Evolutionary conservation across 2,888 invertebrate species (phyloP), one percentile per base, ranked within the genome.

Genomic region (Octonoba sinensis): DNA sequence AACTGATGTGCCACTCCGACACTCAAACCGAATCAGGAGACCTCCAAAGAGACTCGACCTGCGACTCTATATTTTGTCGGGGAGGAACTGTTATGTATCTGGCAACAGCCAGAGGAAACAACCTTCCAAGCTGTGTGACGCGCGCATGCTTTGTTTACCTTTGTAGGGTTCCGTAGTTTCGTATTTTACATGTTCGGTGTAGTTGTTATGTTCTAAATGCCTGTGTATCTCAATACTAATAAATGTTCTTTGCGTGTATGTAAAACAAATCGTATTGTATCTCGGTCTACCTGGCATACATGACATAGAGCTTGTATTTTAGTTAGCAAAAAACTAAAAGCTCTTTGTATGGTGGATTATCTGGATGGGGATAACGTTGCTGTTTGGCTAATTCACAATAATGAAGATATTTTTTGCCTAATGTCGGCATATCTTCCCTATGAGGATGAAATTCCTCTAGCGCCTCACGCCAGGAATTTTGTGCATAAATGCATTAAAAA

Each of bases 101-200:
- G 71, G 71, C 71, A 71, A 71, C 71, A 71, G 71, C 71, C 71
- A 71, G 71, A 71, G 59, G 3, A 60, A 60, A 71, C 59, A 71
- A 71, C 69, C 69, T 69, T 70, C 70, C 70, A 70, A 70, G 70
- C 70, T 70, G 70, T 70, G 70, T 59, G 70, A 70, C 59, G 70
- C 70, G 59, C 70, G 59, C 59, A 60, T 71, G 59, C 20, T 64
- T 64, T 64, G 24, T 60, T 60, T 54, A 46, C 47, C 47, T 64
- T 64, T 64, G n/a, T 64, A 47, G 64, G 64, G 64, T 64, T 64
- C 64, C 66, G 24, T 66, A 67, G 66, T 67, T 67, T 67, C 66
- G 66, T 67, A 51, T 67, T 67, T 51, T 67, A 67, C 66, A 67
- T 67, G 66, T 67, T 67, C 66, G 66, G 66, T 67, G 54, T 67